A percentile compares a stretch with the other conserved stretches of the same genome.
Evolutionary conservation across 2,888 invertebrate genomes (phyloP).

Genomic region (Fragum whitleyi): DNA sequence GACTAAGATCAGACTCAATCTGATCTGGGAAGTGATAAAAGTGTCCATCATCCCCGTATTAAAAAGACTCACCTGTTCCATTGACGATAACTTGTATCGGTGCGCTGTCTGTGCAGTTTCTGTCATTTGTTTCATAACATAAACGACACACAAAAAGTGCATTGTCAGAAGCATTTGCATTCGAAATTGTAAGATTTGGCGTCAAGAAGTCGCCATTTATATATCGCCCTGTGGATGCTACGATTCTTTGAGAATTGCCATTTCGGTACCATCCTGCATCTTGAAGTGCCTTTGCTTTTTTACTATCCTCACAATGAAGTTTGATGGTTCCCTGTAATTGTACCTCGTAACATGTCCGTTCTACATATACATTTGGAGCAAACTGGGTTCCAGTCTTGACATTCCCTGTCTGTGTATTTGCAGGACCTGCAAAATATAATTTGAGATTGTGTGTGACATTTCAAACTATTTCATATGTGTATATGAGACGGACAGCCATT

Average conservation of each 20-base stretch:
- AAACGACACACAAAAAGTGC: conserved; percentile 44
- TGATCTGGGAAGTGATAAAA: too few relatives aligned
- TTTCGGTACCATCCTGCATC: neutral
- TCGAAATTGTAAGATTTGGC: conserved; percentile 56
- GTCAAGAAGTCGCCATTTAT: conserved; percentile 54
- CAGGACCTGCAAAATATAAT: neutral
- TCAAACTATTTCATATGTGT: too few relatives aligned
- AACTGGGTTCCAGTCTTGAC: neutral
- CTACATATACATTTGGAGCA: conserved; percentile 31
- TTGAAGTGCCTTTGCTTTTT: neutral
- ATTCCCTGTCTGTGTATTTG: neutral
- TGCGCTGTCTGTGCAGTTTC: conserved; percentile 39
- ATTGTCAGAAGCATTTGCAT: conserved; percentile 20
- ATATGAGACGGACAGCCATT: too few relatives aligned
- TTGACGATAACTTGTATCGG: conserved; percentile 24
- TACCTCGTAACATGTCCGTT: conserved; percentile 37
- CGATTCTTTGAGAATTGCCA: neutral
- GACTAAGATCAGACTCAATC: too few relatives aligned
- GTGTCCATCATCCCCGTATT: too few relatives aligned
- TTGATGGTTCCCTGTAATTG: conserved; percentile 13
- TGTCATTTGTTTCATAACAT: conserved; percentile 31
- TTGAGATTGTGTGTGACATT: too few relatives aligned
- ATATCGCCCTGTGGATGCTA: conserved; percentile 33
- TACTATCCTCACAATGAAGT: conserved; percentile 34
- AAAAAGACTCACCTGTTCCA: conserved; percentile 40